Evolutionary conservation across 2,888 invertebrate genomes (phyloP), one percentile per base, ranked within the genome.

Genomic region (Andrena marginata): DNA sequence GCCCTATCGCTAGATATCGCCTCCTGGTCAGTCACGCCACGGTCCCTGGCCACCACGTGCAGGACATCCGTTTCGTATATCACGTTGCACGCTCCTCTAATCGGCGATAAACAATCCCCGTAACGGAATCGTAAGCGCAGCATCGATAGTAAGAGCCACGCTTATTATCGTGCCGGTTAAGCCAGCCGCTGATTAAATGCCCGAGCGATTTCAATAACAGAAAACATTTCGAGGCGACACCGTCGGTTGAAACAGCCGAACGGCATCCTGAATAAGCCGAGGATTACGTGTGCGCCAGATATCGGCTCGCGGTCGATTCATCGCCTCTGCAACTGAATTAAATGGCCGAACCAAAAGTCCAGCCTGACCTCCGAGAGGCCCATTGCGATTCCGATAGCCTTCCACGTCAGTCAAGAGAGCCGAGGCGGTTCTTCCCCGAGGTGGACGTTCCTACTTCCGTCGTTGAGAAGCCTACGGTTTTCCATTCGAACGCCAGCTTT

Each of bases 181-280:
- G 35, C 35, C 7, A 20, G 70, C 16, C 51, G 80, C 76, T 85
- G 89, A 89, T 89, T 82, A 85, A 89, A 76, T 65, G 74, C 13
- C 33, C 73, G 77, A 82, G 85, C 80, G 73, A 84, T 87, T 85
- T 85, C 79, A 82, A 80, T 83, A 89, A 89, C 81, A 86, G 78
- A 88, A 89, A 89, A 85, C 85, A 88, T 87, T 88, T 77, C 31
- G 84, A 78, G 26, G 49, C 42, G 67, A 20, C 73, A 35, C 42
- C 35, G 20, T 20, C 65, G 84, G 79, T 82, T 82, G 87, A 88
- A 85, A 87, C 89, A 77, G 64, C 49, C 80, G 71, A 20, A 5
- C 65, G 49, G 80, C 82, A 85, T 86, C 85, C 77, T 82, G 77
- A 81, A 89, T 65, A 85, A 64, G 33, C 67, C 54, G 49, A 23